Evolutionary conservation across 2,797 vertebrate genomes (phyloP), one percentile per base, ranked within the genome.

Genomic region (Petrocephalus sullivani): DNA sequence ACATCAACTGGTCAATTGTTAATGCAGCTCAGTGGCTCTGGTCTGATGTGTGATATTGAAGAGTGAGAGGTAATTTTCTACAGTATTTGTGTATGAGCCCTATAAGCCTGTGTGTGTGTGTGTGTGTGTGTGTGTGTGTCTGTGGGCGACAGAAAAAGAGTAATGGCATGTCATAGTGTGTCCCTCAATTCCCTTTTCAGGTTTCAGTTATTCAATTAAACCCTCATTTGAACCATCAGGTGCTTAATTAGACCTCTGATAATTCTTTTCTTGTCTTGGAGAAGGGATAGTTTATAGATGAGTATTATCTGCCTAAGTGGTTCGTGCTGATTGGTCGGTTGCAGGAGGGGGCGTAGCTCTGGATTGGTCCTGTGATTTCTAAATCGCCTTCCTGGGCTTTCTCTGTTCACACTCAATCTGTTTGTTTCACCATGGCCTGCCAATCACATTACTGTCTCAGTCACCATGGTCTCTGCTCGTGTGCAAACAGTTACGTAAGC

Each of bases 191-290:
- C 90, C 87, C 28, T 89, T 91, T 87, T 87, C 88, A 90, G 85
- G 58, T 78, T 89, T 33, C 67, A 92, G 93, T 90, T 90, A 90
- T 92, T 95, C 93, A 95, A 94, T 96, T 96, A 96, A 94, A 93
- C 91, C 94, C 95, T 94, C 93, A 95, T 94, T 94, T 92, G 92
- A 94, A 92, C 92, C 94, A 91, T 93, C 93, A 92, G 93, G 94
- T 93, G 91, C 95, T 94, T 96, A 96, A 96, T 96, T 96, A 96
- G 93, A 94, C 87, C 90, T 92, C 92, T 87, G 93, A 95, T 94
- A 95, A 95, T 95, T 95, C 92, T 95, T 94, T 95, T 93, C 87
- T 89, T 85, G 21, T 87, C 58, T 64, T 86, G 58, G 37, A 49
- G 56, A 57, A 49, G 58, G 16, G 85, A 33, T 33, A 10, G 85